Conservation (phyloP, 2,113 vertebrate species). For the Ibidorhyncha struthersii region DNA sequence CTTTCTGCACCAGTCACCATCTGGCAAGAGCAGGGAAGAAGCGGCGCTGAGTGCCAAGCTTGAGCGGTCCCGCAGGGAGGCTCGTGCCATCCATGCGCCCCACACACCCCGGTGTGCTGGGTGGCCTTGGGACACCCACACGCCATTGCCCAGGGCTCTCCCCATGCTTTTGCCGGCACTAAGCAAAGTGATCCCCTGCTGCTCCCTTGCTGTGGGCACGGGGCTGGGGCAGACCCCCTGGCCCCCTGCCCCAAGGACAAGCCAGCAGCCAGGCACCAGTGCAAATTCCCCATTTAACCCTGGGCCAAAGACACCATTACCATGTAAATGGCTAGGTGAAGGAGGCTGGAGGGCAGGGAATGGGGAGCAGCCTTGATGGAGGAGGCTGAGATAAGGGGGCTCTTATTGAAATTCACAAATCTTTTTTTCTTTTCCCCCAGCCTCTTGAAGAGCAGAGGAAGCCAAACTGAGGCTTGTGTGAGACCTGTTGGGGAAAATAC, state of each 20-base stretch:
- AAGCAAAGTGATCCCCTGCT: not conserved
- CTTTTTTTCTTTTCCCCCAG: not conserved
- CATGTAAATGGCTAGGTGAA: not conserved
- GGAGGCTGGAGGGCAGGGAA: not conserved
- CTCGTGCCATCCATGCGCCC: fast-evolving
- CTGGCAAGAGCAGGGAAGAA: slow-evolving; percentile 46
- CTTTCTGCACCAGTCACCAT: slow-evolving; percentile 71
- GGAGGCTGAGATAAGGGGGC: not conserved
- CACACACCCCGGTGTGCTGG: fast-evolving
- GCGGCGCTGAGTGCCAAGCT: not conserved
- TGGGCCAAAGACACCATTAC: not conserved
- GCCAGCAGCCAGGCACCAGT: not conserved
- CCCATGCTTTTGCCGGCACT: fast-evolving
- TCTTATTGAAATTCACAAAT: not conserved
- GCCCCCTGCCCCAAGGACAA: not conserved
- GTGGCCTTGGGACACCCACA: not conserved
- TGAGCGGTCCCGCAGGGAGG: not conserved
- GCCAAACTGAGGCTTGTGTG: not conserved
- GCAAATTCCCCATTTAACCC: not conserved
- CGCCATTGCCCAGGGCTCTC: not conserved
- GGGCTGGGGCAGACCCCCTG: not conserved
- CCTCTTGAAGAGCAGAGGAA: not conserved
- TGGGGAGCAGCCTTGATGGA: not conserved
- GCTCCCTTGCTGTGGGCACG: not conserved
- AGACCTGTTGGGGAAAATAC: not conserved